Base-by-base conservation (phyloP, 2,888 invertebrate species). In the Agrotis exclamationis region DNA sequence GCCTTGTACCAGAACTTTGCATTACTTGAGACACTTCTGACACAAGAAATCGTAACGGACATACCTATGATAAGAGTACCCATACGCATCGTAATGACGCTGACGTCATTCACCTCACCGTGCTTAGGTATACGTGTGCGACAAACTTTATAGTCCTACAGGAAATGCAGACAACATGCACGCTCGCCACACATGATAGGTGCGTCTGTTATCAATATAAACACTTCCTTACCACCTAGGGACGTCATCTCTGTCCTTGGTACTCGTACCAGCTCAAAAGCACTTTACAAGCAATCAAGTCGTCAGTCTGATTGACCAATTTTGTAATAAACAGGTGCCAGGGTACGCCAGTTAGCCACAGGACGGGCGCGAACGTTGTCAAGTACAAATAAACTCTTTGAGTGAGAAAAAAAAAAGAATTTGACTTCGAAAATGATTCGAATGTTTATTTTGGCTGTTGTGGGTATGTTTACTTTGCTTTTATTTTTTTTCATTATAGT, bases 281-380 rank as follows among this genome's bases (percentile, higher is more conserved):
- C 91, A 91, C 88, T 89, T 87, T 86, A 86, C 86, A 90, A 91
- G 89, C 92, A 92, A 90, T 89, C 90, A 90, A 86, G 88, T 78
- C 76, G 80, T 82, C 84, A 76, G 83, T 73, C 63, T 85, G 87
- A 94, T 94, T 94, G 94, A 87, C 80, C 93, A 94, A 95, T 95
- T 95, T 93, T 91, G 74, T 92, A 94, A 95, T 95, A 89, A 90
- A 80, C 90, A 92, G 90, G 89, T 89, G 86, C 81, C 63, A 76
- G 81, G 77, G 81, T 80, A 84, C 76, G 76, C 76, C 80, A 85
- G 85, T 86, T 73, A 79, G 68, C 63, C 66, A 72, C 82, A 63
- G 80, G 81, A 79, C 84, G 78, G 72, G 76, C 79, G 65, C 70
- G 68, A 69, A 83, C 79, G 75, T 78, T 72, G 78, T 70, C 82